phyloP scores from a whole-genome alignment of 53 echinoderm and acorn worm species.

The Echinarachnius parma region DNA sequence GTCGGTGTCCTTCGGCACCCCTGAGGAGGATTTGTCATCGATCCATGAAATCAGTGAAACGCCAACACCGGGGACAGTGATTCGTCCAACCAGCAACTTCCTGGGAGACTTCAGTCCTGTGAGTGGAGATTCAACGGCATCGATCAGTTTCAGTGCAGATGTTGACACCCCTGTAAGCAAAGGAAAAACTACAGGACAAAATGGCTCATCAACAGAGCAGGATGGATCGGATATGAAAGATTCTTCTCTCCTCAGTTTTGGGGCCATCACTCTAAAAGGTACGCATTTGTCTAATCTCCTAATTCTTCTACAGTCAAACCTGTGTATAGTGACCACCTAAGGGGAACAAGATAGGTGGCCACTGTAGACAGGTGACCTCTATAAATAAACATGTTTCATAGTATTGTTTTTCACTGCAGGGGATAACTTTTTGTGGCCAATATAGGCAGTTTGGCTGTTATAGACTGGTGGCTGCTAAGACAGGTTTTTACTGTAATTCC shows the following conservation, averaged over 20 bases:
- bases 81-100: neutral
- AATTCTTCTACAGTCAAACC: neutral
- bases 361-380: too few relatives aligned
- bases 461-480: too few relatives aligned
- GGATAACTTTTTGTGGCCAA: too few relatives aligned
- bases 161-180: conserved; percentile 21
- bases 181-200: too few relatives aligned
- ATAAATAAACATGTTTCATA: too few relatives aligned
- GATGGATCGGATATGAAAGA: conserved; percentile 8
- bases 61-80: conserved; percentile 13
- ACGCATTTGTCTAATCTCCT: neutral
- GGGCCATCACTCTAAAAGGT: conserved; percentile 31
- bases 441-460: too few relatives aligned
- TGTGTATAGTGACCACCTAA: too few relatives aligned
- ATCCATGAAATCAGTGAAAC: conserved; percentile 15
- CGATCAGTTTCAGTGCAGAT: neutral
- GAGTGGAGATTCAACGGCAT: neutral
- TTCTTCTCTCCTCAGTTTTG: conserved; percentile 7
- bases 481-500: too few relatives aligned
- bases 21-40: conserved; percentile 3
- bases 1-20: neutral
- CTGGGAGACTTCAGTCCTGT: conserved; percentile 13
- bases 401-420: too few relatives aligned
- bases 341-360: too few relatives aligned
- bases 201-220: too few relatives aligned